Evolutionary conservation across 2,888 invertebrate genomes (phyloP).

Genomic region (Drosophila multiciliata): DNA sequence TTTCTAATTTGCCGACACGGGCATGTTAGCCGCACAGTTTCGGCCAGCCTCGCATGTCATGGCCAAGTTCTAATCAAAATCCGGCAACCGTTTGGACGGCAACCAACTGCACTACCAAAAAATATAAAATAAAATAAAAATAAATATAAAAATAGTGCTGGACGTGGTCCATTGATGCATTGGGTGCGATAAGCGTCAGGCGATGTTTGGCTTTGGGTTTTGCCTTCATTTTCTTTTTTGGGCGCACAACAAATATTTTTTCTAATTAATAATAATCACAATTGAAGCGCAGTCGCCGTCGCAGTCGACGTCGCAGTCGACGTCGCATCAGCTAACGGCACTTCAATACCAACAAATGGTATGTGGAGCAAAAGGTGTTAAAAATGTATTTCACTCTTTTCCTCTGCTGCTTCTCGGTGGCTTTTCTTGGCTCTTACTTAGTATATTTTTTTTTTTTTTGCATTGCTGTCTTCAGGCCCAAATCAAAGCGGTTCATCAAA

Average conservation of each 20-base stretch:
- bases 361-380: constrained; percentile 68
- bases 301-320: constrained; percentile 12
- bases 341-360: constrained; percentile 45
- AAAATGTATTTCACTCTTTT: constrained; percentile 45
- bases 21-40: constrained; percentile 42
- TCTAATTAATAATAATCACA: constrained; percentile 82
- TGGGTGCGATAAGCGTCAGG: constrained; percentile 78
- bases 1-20: constrained; percentile 78
- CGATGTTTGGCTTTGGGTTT: constrained; percentile 56
- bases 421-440: not conserved
- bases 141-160: constrained; percentile 13
- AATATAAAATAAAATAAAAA: not conserved
- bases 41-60: constrained; percentile 67
- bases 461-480: constrained; percentile 24
- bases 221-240: constrained; percentile 36
- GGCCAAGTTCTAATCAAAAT: constrained; percentile 73
- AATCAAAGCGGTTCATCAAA: constrained; percentile 72
- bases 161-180: constrained; percentile 66
- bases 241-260: constrained; percentile 75
- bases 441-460: constrained; percentile 1
- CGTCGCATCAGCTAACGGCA: constrained; percentile 62
- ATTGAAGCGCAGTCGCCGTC: constrained; percentile 63
- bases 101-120: constrained; percentile 16
- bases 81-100: constrained; percentile 14
- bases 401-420: constrained; percentile 10